Base-by-base conservation (phyloP, 2,797 vertebrate genomes). In the Paramormyrops hopkinsi region DNA sequence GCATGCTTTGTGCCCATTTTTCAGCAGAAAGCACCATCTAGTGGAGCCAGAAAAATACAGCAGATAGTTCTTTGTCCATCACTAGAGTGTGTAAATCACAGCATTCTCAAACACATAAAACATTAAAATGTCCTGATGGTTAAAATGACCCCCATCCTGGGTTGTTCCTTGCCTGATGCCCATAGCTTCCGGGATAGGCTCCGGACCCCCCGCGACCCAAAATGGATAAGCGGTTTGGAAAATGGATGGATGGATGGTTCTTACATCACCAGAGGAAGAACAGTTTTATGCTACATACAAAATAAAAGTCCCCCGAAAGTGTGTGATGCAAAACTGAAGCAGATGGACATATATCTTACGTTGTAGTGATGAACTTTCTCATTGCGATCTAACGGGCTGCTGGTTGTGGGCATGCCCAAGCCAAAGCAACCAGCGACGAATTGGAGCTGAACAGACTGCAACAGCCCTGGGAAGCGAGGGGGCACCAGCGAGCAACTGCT, bases 381-480 rank as follows among this genome's bases (percentile, higher is more conserved):
- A 90, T 93, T 91, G 88, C 92, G 90, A 37, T 92, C 94, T 8
- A 93, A 89, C 86, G 92, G 91, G 88, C 94, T 93, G 53, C 92
- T 91, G 17, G 95, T 93, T 51, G 94, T 94, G 62, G 96, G 94
- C 22, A 94, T 94, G 90, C 95, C 96, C 88, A 97, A 93, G 44
- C 93, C 93, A 33, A 97, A 97, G 91, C 96, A 96, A 69, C 96
- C 96, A 1, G 95, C 96, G 22, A 97, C 94, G 87, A 97, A 97
- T 91, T 97, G 96, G 51, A 97, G 95, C 93, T 97, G 96, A 91
- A 96, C 96, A 0, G 96, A 96, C 93, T 96, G 94, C 92, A 97
- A 62, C 76, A 97, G 91, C 0, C 94, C 93, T 87, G 96, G 94
- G 87, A 93, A 94, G 65, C 94, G 93, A 11, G 91, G 89, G 50